A percentile compares a stretch with the other conserved stretches of the same genome.
Evolutionary conservation across 2,888 invertebrate species (phyloP).

Genomic region (Tachina lurida): DNA sequence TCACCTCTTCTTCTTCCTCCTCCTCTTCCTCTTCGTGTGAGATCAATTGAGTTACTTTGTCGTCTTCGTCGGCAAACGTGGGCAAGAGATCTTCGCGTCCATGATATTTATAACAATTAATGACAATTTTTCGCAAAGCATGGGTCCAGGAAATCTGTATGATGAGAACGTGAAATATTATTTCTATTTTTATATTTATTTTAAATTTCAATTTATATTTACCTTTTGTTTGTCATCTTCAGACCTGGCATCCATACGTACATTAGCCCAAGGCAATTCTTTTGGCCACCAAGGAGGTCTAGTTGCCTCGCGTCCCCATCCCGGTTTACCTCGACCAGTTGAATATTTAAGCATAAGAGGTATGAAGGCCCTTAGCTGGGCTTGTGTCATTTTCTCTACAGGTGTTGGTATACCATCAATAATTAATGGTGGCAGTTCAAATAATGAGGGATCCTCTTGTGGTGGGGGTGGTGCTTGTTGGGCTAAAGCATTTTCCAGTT

Average conservation of each 20-base stretch:
- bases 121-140: slow-evolving; percentile 96
- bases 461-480: slow-evolving; percentile 94
- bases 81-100: slow-evolving; percentile 97
- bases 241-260: slow-evolving; percentile 97
- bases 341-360: slow-evolving; percentile 99
- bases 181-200: not conserved
- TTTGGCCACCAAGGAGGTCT: slow-evolving; percentile 99
- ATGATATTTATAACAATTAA: slow-evolving; percentile 99
- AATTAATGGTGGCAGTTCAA: slow-evolving; percentile 97
- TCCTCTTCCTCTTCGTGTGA: slow-evolving; percentile 78
- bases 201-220: slow-evolving; percentile 19
- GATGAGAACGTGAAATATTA: not conserved
- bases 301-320: slow-evolving; percentile 98
- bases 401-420: slow-evolving; percentile 99
- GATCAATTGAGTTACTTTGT: slow-evolving; percentile 87
- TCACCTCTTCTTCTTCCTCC: slow-evolving; percentile 78
- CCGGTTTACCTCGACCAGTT: slow-evolving; percentile 97
- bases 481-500: slow-evolving; percentile 95
- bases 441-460: slow-evolving; percentile 94
- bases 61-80: slow-evolving; percentile 96
- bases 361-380: slow-evolving; percentile 97
- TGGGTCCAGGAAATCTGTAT: slow-evolving; percentile 98
- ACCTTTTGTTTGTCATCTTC: slow-evolving; percentile 99
- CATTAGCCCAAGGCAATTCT: slow-evolving; percentile 99
- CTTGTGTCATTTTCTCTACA: slow-evolving; percentile 99